Evolutionary conservation across 2,797 vertebrate genomes (phyloP), one percentile per base, ranked within the genome.

Genomic region (Xiphorhynchus erythropygius): DNA sequence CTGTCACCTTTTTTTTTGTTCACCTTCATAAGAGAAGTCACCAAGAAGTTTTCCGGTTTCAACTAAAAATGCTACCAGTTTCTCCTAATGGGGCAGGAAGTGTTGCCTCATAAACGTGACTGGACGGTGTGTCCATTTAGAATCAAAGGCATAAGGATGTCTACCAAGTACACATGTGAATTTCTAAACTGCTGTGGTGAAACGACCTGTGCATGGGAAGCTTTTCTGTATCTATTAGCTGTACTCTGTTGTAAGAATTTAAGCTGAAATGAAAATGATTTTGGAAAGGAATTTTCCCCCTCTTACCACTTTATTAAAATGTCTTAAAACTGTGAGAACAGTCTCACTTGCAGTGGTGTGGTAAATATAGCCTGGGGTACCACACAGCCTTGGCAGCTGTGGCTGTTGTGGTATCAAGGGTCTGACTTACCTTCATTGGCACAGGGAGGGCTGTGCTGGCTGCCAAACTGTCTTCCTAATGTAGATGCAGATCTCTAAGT

Each of bases 361-460:
- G 18, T 73, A 39, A 3, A 17, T 87, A 8, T 8, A 32, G 42
- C 19, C 52, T 32, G 30, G 25, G 12, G 5, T 57, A 2, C 27
- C 62, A 9, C 33, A 11, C 37, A 75, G 56, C 23, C 56, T 63
- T 56, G 68, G 17, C 50, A 67, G 68, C 19, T 25, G 15, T 60
- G 62, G 59, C 73, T 71, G 37, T 27, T 77, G 57, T 46, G 32
- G 10, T 65, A 15, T 35, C 33, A 47, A 2, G 33, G n/a, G 42
- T 55, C 55, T 87, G 74, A n/a, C 47, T 60, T 47, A 15, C 9
- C 35, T 82, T 46, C n/a, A 16, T 24, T 10, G 41, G 21, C 21
- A 28, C 0, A 0, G 69, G 32, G 13, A 44, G n/a, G 30, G 25
- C 64, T 3, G 2, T 10, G 5, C 13, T 44, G 60, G 53, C 33